These are phyloP conservation scores for Leguminivora glycinivorella DNA, from an alignment of 1,140 invertebrate genomes.

Conservation along the genomic window DNA sequence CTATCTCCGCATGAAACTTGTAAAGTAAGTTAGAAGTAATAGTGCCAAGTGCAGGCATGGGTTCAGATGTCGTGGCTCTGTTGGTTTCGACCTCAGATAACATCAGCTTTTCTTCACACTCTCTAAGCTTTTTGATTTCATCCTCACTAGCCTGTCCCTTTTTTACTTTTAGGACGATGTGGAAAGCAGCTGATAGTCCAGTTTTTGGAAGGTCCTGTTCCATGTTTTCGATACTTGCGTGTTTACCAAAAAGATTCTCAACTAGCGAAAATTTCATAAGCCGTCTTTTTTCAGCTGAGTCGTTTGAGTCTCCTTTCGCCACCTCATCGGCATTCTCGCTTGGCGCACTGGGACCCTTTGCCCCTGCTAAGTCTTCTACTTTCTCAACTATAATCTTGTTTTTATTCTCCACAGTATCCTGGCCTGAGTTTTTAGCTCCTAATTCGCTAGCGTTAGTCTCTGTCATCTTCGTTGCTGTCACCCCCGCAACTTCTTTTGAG, in stretches of 20 bases:
- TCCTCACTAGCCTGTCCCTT: background rate
- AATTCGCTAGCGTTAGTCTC: too few relatives aligned
- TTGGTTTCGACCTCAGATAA: background rate
- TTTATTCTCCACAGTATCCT: too few relatives aligned
- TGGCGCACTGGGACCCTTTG: too few relatives aligned
- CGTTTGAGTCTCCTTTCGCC: too few relatives aligned
- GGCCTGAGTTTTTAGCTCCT: too few relatives aligned
- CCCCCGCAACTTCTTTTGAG: background rate
- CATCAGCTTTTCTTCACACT: background rate
- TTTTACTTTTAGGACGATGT: background rate
- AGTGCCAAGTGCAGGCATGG: background rate
- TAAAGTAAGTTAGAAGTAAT: background rate
- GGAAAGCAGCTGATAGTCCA: background rate
- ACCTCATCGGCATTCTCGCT: too few relatives aligned
- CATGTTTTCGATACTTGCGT: background rate
- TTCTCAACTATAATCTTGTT: too few relatives aligned
- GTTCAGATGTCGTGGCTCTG: background rate
- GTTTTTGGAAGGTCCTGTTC: background rate
- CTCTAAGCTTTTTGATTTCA: background rate
- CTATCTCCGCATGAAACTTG: background rate
- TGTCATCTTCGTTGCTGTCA: background rate
- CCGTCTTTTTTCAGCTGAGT: too few relatives aligned
- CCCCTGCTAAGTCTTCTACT: too few relatives aligned
- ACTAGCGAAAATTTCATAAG: too few relatives aligned
- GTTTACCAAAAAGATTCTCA: too few relatives aligned